A percentile compares a stretch with the other conserved stretches of the same genome.
Evolutionary conservation across 1,140 invertebrate species (phyloP).

Genomic region (Caenorhabditis tropicalis): DNA sequence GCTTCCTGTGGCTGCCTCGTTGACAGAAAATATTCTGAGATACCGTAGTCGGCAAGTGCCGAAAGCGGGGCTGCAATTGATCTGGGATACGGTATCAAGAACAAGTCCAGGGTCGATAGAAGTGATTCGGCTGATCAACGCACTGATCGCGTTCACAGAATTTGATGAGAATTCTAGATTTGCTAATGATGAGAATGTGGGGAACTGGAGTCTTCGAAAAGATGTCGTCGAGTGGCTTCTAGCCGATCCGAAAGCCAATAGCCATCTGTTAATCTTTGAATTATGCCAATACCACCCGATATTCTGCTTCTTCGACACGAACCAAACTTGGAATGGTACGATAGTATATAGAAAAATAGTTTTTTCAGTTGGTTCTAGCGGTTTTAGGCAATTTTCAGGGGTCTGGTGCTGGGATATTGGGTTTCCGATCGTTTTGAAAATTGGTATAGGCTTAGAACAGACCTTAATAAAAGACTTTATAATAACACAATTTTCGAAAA

Average conservation of each 20-base stretch:
- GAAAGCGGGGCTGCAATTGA: background rate
- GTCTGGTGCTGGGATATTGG: too few species aligned
- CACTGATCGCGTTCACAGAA: background rate
- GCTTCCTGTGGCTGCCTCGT: background rate
- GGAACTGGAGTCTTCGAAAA: constrained; percentile 20
- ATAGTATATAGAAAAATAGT: too few species aligned
- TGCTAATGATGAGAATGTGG: background rate
- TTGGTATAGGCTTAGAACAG: too few species aligned
- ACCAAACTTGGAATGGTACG: background rate
- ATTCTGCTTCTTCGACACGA: background rate
- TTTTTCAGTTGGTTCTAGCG: too few species aligned
- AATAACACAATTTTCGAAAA: too few species aligned
- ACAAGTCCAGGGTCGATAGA: background rate
- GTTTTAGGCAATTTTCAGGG: too few species aligned
- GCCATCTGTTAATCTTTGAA: background rate
- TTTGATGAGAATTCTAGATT: constrained; percentile 12
- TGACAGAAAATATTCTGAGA: constrained; percentile 2
- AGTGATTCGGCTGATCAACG: background rate
- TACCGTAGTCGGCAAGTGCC: background rate
- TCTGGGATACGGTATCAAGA: constrained; percentile 15
- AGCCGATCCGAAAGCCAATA: background rate
- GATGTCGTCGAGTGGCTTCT: constrained; percentile 20
- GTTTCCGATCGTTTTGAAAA: too few species aligned
- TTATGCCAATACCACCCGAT: background rate
- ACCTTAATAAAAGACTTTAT: too few species aligned